A percentile compares a stretch with the other conserved stretches of the same genome.
Conservation (phyloP, 2,888 invertebrate genomes). For the Papilio protenor region DNA sequence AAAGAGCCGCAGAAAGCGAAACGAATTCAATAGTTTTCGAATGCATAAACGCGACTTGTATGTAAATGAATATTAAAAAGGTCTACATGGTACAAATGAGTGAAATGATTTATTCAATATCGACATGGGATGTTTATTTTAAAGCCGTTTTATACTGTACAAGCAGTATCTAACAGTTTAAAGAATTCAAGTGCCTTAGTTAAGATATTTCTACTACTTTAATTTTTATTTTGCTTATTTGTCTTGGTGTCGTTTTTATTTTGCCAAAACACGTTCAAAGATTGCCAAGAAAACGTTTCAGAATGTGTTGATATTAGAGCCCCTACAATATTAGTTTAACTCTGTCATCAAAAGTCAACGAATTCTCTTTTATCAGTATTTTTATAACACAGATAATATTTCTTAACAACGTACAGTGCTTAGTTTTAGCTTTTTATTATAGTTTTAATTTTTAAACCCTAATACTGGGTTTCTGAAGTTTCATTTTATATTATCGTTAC, state of each 20-base stretch:
- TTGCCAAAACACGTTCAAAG: conserved; percentile 16
- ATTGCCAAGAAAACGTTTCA: conserved; percentile 26
- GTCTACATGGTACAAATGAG: neutral
- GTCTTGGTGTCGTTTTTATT: conserved; percentile 3
- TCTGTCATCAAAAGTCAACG: neutral
- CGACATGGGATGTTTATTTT: neutral
- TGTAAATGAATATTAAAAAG: neutral
- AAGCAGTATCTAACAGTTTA: neutral
- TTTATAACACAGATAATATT: neutral
- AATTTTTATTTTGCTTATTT: neutral
- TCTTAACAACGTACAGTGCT: neutral
- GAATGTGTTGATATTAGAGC: neutral
- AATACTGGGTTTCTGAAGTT: too few relatives aligned
- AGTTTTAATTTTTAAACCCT: too few relatives aligned
- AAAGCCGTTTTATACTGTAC: neutral
- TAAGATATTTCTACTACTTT: neutral
- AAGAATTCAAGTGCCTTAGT: neutral
- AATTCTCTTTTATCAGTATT: neutral
- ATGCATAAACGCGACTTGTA: neutral
- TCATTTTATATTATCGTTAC: too few relatives aligned
- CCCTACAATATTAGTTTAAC: neutral
- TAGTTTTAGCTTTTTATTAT: too few relatives aligned
- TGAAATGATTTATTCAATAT: neutral
- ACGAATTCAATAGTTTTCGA: neutral
- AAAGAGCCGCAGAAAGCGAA: neutral